Base-by-base conservation (phyloP, 2,113 vertebrate genomes). In the Bucco capensis region DNA sequence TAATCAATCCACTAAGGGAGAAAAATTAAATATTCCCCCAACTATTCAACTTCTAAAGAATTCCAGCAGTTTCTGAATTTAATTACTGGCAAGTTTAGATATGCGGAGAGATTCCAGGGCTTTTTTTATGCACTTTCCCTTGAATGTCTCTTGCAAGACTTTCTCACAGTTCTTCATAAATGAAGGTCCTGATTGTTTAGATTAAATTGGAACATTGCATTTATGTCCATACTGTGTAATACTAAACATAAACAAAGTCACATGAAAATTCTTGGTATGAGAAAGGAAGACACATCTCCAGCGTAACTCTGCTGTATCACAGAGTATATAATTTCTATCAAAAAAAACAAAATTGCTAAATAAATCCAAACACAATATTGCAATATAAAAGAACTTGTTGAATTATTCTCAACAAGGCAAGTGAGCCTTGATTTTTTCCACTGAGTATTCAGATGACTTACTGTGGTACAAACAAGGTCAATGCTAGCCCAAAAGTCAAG, bases 91-190 rank as follows among this genome's bases (percentile, higher is more conserved):
- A 87, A 66, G 74, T 93, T 85, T 65, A 93, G 91, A 90, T 88
- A 82, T 72, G 83, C 54, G 94, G 54, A 38, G 33, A 88, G 71
- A 93, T 75, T 86, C 76, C 42, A 71, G n/a, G 46, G 47, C 42
- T 84, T 22, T 12, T 89, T 91, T 72, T 44, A 11, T 72, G 49
- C 53, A 37, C 66, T 93, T 92, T 94, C 49, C 38, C 57, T 89
- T 81, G 72, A 95, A 92, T 40, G 9, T 92, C 66, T 79, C 42
- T 74, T 51, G 54, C 60, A 69, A 84, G 22, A 50, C 57, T 96
- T 97, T 96, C 95, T 96, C 96, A 95, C 51, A 90, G 88, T 90
- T 90, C 56, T 78, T 95, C 93, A 89, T 78, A 94, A 95, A 83
- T 89, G 91, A 95, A 97, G 93, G 50, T 16, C 77, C 50, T 30